Evolutionary conservation across 2,113 vertebrate genomes (phyloP).

Genomic region (Hemiprocne comata): DNA sequence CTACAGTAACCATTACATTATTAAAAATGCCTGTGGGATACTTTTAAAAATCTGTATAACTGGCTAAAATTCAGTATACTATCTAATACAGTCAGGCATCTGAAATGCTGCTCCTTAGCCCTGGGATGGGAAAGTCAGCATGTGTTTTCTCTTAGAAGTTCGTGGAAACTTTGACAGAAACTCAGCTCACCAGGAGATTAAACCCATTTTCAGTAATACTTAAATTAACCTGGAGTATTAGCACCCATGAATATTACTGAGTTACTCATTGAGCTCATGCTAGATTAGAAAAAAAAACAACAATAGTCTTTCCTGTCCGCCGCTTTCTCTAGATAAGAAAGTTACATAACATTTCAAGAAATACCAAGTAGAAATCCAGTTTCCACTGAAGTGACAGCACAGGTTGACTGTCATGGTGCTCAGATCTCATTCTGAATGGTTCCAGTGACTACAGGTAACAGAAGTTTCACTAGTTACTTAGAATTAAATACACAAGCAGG

Average conservation of each 20-base stretch:
- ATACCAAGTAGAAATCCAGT: background rate
- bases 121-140: background rate
- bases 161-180: background rate
- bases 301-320: background rate
- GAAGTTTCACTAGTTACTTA: background rate
- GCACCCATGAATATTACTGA: background rate
- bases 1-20: background rate
- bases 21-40: background rate
- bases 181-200: background rate
- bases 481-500: background rate
- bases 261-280: background rate
- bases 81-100: background rate
- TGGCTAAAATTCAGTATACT: background rate
- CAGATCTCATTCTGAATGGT: background rate
- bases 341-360: background rate
- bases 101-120: background rate
- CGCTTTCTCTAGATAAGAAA: background rate
- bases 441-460: background rate
- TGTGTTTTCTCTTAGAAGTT: background rate
- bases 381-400: background rate
- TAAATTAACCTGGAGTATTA: background rate
- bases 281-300: background rate
- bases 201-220: background rate
- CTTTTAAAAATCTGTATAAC: background rate
- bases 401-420: background rate